These are phyloP conservation scores for Lampropteryx suffumata DNA, from an alignment of 2,888 invertebrate species.

Conservation along the genomic window DNA sequence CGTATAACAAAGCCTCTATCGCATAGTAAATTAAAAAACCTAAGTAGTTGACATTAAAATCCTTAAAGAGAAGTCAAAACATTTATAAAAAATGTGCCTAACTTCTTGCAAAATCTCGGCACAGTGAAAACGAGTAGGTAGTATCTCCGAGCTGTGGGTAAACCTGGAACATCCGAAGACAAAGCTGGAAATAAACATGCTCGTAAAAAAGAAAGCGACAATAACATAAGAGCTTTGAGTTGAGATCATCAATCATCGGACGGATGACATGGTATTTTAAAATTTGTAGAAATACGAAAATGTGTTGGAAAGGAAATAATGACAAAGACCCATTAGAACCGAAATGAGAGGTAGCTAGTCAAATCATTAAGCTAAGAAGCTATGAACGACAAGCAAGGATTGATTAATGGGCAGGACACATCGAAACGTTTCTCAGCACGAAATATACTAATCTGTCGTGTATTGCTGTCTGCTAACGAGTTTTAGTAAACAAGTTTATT, in stretches of 20 bases:
- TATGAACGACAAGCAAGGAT: no score
- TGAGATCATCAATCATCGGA: conserved; percentile 29
- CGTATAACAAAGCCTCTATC: no score
- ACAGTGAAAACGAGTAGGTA: no score
- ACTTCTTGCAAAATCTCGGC: no score
- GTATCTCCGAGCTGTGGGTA: no score
- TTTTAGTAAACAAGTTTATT: conserved; percentile 1
- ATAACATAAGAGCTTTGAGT: conserved; percentile 4
- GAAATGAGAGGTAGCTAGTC: not conserved
- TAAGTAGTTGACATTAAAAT: no score
- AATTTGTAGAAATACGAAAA: conserved; percentile 6
- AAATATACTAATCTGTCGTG: not conserved
- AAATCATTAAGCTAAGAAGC: not conserved
- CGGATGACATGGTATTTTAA: conserved; percentile 28
- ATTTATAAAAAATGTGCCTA: no score
- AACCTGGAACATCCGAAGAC: not conserved
- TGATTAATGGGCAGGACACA: no score
- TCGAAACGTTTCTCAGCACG: not conserved
- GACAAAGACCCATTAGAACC: conserved; percentile 1
- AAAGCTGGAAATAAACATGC: not conserved
- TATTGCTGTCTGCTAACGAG: not conserved
- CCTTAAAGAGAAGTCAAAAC: no score
- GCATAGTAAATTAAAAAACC: no score
- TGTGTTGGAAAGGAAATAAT: not conserved
- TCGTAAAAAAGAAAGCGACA: conserved; percentile 28